Base-by-base conservation (phyloP, 2,797 vertebrate genomes). In the Parotocinclus haroldoi region DNA sequence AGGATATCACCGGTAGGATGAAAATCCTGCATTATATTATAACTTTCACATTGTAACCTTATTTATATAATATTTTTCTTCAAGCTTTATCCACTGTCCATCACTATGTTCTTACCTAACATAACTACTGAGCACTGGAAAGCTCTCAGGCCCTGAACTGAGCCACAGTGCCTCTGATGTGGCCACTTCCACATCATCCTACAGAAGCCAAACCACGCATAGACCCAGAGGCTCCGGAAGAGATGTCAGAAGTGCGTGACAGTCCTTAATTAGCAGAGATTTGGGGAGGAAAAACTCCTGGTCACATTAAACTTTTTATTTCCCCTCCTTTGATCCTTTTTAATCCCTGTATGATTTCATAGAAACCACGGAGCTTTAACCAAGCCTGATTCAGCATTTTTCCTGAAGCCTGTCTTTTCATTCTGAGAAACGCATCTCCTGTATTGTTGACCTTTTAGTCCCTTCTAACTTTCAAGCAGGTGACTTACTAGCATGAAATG, bases 151-250 rank as follows among this genome's bases (percentile, higher is more conserved):
- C 45, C 69, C 63, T 63, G 60, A 74, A 68, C 52, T 65, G 71
- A 71, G 39, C 54, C 40, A 36, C 37, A 58, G 57, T 9, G 10
- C 48, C 69, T 77, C 73, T 79, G 78, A 78, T 77, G 75, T 76
- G 76, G 75, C 73, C 67, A 65, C 39, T 69, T 56, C 59, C 61
- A 62, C 64, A 68, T 73, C 58, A 73, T 69, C 69, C 63, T 74
- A 40, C 69, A 71, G 39, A 75, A 58, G 56, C 55, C 68, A 72
- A 77, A 59, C 69, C 73, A 68, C 58, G 58, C 46, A 63, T 2
- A 27, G 27, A 65, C 72, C 63, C 58, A 71, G 63, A 58, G 53
- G 65, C 54, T 51, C 63, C 36, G 49, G 62, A 62, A 69, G 27
- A 72, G 70, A 62, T 65, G 73, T 68, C 58, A 62, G 53, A 61